phyloP scores from a whole-genome alignment of 2,113 vertebrate species.

The Malurus melanocephalus region DNA sequence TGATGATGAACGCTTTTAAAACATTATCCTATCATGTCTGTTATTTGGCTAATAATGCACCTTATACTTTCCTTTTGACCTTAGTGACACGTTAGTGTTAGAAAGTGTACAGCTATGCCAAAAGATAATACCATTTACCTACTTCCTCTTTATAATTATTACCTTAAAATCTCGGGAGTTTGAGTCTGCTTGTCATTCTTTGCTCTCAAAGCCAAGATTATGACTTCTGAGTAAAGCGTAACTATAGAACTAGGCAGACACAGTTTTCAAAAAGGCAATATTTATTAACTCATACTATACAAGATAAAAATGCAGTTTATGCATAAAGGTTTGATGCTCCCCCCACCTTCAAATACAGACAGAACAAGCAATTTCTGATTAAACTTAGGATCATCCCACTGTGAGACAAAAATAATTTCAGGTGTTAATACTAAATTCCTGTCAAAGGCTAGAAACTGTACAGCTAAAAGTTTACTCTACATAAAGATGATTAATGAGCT shows the following conservation, averaged over 20 bases:
- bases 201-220: neutral
- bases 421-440: neutral
- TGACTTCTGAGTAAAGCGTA: neutral
- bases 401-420: neutral
- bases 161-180: neutral
- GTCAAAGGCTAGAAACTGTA: neutral
- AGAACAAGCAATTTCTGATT: neutral
- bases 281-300: constrained; percentile 11
- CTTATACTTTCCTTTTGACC: neutral
- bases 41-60: neutral
- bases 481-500: neutral
- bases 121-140: neutral
- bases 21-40: neutral
- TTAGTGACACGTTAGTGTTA: neutral
- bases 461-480: neutral
- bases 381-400: neutral
- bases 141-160: neutral
- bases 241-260: neutral
- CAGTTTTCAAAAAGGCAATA: neutral
- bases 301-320: neutral
- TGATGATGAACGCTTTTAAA: neutral
- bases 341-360: neutral
- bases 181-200: neutral
- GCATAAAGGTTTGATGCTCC: neutral
- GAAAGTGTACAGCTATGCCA: neutral